These are phyloP conservation scores for Harpegnathos saltator DNA, from an alignment of 1,140 invertebrate species.

Conservation along the genomic window DNA sequence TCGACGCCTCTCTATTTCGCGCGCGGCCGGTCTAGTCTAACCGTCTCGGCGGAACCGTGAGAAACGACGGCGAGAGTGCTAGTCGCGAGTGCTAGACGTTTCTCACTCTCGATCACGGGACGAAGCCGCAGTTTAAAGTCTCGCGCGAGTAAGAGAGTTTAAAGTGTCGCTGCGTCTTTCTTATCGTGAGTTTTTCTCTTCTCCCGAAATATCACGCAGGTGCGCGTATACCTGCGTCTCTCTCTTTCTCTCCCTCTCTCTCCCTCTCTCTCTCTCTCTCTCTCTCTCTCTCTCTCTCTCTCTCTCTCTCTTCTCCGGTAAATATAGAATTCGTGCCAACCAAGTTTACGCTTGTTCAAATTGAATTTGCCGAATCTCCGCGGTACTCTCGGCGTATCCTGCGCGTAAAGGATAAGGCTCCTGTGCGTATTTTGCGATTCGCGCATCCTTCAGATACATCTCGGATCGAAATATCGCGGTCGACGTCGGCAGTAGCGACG, in stretches of 20 bases:
- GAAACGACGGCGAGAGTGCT: conserved; percentile 60
- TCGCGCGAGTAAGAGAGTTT: no score
- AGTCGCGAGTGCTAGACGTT: not conserved
- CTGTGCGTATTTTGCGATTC: not conserved
- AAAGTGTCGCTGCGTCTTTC: no score
- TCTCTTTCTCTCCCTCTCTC: no score
- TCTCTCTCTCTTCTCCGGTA: no score
- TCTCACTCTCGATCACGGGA: conserved; percentile 37
- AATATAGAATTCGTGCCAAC: no score
- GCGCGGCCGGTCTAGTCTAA: conserved; percentile 22
- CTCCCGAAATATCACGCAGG: no score
- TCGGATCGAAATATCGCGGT: conserved; percentile 37
- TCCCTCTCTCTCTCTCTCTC: no score
- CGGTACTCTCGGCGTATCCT: not conserved
- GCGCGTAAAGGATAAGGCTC: not conserved
- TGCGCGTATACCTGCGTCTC: no score
- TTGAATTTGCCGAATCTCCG: no score
- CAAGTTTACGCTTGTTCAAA: no score
- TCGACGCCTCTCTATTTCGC: not conserved
- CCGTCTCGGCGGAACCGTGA: conserved; percentile 65
- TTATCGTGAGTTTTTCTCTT: no score
- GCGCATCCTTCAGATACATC: conserved; percentile 8
- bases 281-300: no score
- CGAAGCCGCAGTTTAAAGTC: conserved; percentile 5
- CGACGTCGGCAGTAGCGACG: conserved; percentile 26